A percentile compares a stretch with the other conserved stretches of the same genome.
These are phyloP conservation scores for Eulimnadia texana DNA, from an alignment of 1,140 invertebrate genomes.

Conservation along the genomic window DNA sequence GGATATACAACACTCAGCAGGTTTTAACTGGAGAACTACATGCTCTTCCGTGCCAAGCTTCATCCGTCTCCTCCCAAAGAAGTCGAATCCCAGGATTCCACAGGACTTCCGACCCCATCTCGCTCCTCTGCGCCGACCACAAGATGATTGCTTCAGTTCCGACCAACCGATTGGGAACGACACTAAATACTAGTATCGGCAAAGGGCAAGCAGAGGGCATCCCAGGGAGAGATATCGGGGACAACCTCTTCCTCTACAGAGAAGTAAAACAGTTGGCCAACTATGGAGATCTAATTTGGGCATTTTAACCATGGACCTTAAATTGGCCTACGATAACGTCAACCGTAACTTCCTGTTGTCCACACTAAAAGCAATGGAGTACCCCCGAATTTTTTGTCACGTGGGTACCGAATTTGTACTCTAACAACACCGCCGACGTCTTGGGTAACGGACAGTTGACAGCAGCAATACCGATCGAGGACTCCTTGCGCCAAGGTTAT, in stretches of 20 bases:
- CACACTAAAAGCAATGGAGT: neutral
- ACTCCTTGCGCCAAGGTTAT: neutral
- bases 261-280: neutral
- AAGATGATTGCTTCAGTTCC: neutral
- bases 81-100: neutral
- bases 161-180: neutral
- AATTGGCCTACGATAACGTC: neutral
- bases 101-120: neutral
- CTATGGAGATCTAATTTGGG: neutral
- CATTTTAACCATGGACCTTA: neutral
- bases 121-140: neutral
- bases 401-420: neutral
- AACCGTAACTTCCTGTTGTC: neutral
- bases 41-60: neutral
- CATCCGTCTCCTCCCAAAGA: neutral
- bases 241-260: neutral
- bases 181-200: neutral
- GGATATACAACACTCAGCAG: no score
- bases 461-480: neutral
- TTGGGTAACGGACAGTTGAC: neutral
- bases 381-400: neutral
- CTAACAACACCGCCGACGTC: neutral
- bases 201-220: neutral
- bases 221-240: neutral
- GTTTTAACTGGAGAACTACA: no score